Evolutionary conservation across 1,140 invertebrate species (phyloP).

Genomic region (Ctenoplectra terminalis): DNA sequence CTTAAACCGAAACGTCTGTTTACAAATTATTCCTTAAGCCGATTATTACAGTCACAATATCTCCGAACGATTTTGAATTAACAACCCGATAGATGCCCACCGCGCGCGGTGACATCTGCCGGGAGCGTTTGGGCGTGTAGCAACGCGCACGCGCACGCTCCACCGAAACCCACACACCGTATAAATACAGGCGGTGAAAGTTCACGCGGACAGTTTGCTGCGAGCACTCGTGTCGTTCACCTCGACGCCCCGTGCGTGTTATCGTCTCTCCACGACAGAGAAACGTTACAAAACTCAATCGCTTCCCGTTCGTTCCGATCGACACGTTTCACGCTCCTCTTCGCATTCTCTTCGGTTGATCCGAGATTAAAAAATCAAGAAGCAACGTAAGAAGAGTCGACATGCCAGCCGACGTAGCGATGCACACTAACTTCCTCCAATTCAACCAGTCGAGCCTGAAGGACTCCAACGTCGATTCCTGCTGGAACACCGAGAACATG

Average conservation of each 20-base stretch:
- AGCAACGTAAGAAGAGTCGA: slow-evolving; percentile 41
- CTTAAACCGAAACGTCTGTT: not conserved
- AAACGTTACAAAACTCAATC: not conserved
- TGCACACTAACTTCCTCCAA: slow-evolving; percentile 77
- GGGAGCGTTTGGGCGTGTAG: not conserved
- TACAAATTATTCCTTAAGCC: not conserved
- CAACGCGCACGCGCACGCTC: slow-evolving; percentile 35
- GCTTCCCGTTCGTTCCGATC: not conserved
- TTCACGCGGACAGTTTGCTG: slow-evolving; percentile 58
- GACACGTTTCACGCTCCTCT: not conserved
- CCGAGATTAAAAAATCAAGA: not conserved
- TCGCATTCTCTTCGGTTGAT: not conserved
- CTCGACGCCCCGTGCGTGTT: not conserved
- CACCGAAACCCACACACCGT: slow-evolving; percentile 4
- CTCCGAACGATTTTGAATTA: too few relatives aligned
- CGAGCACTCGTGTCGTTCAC: slow-evolving; percentile 10
- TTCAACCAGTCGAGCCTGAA: slow-evolving; percentile 73
- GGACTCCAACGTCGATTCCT: slow-evolving; percentile 77
- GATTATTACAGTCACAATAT: not conserved
- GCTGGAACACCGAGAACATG: slow-evolving; percentile 86
- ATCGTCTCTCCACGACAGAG: too few relatives aligned
- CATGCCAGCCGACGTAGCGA: slow-evolving; percentile 82
- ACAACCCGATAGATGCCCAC: not conserved
- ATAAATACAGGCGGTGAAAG: slow-evolving; percentile 69
- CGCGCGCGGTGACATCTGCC: slow-evolving; percentile 38